Base-by-base conservation (phyloP, 1,140 invertebrate species). In the Drosophila ananassae region DNA sequence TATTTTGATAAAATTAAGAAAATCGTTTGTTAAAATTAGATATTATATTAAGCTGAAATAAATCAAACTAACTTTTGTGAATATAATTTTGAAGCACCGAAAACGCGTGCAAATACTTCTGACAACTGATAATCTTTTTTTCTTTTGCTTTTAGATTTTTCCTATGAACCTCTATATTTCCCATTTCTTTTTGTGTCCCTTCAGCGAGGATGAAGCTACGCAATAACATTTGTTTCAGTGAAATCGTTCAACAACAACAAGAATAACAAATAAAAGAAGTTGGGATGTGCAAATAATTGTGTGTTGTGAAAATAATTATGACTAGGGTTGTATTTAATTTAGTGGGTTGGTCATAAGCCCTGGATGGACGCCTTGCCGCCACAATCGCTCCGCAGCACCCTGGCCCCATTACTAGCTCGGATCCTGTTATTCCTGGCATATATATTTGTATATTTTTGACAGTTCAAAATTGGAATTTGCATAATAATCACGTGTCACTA, bases 251-350 rank as follows among this genome's bases (percentile, higher is more conserved):
- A 25, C 52, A 55, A 55, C 12, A 13, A 55, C 34, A 54, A 54
- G 32, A 54, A 54, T 24, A 54, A 54, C 52, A 37, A 37, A 30
- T 37, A 37, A 37, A 54, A 37, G 52, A 54, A 54, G 10, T 54
- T 54, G 32, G 32, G 21, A 54, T 54, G 52, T 54, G 32, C 52
- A 37, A 37, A 53, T 37, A 54, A 22, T 54, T 37, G 52, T 54
- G 32, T 7, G 52, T 34, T 54, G 52, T 54, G 30, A 37, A 54
- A 54, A 51, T 32, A 51, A 51, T 51, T 51, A 32, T 32, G 28
- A 51, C 48, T 32, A 32, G 7, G 50, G 13, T 52, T 47, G 21
- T 47, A 47, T 47, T 34, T 17, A 17, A 17, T 17, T 17, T 17
- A 17, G 17, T 17, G 17, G 17, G 17, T 17, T 17, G 1, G 17